These are phyloP conservation scores for Asteroscopus sphinx DNA, from an alignment of 2,888 invertebrate genomes.

Conservation along the genomic window DNA sequence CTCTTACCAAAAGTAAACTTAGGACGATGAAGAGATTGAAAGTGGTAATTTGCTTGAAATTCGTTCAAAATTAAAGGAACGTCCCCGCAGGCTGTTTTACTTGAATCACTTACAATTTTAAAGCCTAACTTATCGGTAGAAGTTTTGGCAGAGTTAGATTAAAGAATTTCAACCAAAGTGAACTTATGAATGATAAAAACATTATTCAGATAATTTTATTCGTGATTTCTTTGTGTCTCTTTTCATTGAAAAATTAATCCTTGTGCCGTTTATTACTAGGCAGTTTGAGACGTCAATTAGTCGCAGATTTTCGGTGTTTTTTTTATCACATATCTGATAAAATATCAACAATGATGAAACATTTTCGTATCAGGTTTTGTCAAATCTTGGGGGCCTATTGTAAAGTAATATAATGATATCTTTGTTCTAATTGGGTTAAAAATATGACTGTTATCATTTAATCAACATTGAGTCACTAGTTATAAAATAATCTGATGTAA, in stretches of 20 bases:
- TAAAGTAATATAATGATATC: not conserved
- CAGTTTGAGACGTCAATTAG: conserved; percentile 5
- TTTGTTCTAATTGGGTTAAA: conserved; percentile 12
- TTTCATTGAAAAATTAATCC: not conserved
- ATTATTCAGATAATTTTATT: conserved; percentile 22
- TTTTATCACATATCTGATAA: conserved; percentile 21
- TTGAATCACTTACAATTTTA: conserved; percentile 25
- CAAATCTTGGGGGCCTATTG: not conserved
- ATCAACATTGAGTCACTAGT: conserved; percentile 19
- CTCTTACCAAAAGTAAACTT: no score
- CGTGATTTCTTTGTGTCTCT: conserved; percentile 20
- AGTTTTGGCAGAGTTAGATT: conserved; percentile 22
- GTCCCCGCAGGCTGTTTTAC: conserved; percentile 6
- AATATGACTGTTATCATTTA: conserved; percentile 7
- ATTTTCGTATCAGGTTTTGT: conserved; percentile 17
- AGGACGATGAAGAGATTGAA: no score
- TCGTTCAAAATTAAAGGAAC: conserved; percentile 10
- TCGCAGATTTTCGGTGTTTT: not conserved
- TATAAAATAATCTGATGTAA: conserved; percentile 13
- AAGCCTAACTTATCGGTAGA: conserved; percentile 8
- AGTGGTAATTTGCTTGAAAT: not conserved
- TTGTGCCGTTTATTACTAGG: no score
- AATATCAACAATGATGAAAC: conserved; percentile 20
- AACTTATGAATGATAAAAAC: conserved; percentile 10
- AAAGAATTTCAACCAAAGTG: conserved; percentile 19